Evolutionary conservation across 2,888 invertebrate genomes (phyloP).

Genomic region (Apomyelois bistriatella): DNA sequence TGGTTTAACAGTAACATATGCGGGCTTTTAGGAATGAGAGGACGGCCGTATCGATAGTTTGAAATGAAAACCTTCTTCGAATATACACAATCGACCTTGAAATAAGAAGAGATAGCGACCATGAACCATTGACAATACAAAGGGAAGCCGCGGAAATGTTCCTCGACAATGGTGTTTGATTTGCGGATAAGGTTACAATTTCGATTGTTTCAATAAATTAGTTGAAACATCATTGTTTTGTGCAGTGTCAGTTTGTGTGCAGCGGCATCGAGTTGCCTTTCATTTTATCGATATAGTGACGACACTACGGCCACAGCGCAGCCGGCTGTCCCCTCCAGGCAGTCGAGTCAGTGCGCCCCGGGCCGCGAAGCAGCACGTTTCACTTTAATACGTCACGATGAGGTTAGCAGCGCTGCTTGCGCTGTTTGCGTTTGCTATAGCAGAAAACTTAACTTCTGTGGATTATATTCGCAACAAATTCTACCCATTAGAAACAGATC

Average conservation of each 20-base stretch:
- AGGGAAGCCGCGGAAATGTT: slow-evolving; percentile 20
- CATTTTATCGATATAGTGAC: slow-evolving; percentile 19
- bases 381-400: slow-evolving; percentile 44
- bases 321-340: slow-evolving; percentile 49
- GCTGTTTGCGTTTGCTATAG: slow-evolving; percentile 43
- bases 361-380: slow-evolving; percentile 46
- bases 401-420: slow-evolving; percentile 54
- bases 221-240: slow-evolving; percentile 7
- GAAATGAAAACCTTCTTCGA: background rate
- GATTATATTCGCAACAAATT: slow-evolving; percentile 82
- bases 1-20: slow-evolving; percentile 49
- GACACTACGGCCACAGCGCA: slow-evolving; percentile 55
- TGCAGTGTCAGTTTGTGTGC: background rate
- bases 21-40: slow-evolving; percentile 47
- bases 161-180: slow-evolving; percentile 25
- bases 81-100: slow-evolving; percentile 1
- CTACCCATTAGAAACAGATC: slow-evolving; percentile 76
- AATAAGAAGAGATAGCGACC: slow-evolving; percentile 3
- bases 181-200: slow-evolving; percentile 18
- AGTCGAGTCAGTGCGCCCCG: slow-evolving; percentile 48
- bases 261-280: background rate
- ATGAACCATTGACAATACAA: slow-evolving; percentile 21
- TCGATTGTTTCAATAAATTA: slow-evolving; percentile 12
- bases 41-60: slow-evolving; percentile 1
- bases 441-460: slow-evolving; percentile 62